Conservation (phyloP, 2,888 invertebrate genomes). For the Pogonocherus hispidulus region DNA sequence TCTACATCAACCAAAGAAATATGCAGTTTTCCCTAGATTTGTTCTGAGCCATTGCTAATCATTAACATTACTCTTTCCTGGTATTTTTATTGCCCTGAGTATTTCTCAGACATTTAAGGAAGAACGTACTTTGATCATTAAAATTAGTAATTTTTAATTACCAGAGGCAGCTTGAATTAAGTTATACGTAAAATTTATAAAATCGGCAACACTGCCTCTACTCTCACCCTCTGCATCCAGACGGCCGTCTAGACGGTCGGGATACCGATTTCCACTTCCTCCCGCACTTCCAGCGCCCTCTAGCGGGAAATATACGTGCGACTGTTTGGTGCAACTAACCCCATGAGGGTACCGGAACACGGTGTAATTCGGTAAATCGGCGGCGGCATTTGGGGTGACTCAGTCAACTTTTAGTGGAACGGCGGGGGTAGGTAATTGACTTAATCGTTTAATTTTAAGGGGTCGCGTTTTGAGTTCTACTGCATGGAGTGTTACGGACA, state of each 20-base stretch:
- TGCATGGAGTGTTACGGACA: too few species aligned
- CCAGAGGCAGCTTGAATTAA: too few species aligned
- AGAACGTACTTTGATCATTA: too few species aligned
- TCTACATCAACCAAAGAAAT: too few species aligned
- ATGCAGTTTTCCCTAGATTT: too few species aligned
- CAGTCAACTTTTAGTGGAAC: background rate
- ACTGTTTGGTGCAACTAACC: conserved; percentile 5
- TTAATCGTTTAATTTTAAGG: background rate
- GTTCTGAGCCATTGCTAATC: too few species aligned
- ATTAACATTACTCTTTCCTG: too few species aligned
- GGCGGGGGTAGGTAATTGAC: background rate
- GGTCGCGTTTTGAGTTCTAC: too few species aligned
- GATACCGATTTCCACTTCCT: conserved; percentile 6
- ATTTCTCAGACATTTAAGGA: too few species aligned
- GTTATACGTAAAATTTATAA: too few species aligned
- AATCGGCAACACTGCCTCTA: background rate
- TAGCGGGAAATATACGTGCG: background rate
- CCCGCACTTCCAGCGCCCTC: background rate
- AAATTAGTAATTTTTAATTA: too few species aligned
- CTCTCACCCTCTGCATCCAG: conserved; percentile 3
- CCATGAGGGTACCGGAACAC: background rate
- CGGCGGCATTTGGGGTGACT: background rate
- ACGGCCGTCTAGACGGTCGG: conserved; percentile 9
- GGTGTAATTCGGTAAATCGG: background rate
- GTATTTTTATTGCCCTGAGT: too few species aligned